These are phyloP conservation scores for Apogon talboti DNA, from an alignment of 2,797 vertebrate genomes.

Conservation along the genomic window DNA sequence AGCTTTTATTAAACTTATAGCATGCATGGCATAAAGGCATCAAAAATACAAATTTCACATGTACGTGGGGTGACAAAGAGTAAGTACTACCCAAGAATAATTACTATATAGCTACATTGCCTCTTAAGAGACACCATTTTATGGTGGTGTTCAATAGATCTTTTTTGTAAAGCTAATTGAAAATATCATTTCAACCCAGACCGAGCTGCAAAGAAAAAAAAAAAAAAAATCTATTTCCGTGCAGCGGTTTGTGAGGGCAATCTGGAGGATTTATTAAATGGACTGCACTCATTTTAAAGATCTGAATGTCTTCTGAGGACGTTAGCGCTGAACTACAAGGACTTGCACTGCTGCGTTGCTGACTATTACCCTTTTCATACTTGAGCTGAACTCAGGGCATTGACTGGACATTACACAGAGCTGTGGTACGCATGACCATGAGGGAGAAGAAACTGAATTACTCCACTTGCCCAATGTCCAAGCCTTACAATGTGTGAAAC, in stretches of 20 bases:
- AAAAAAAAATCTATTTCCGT: constrained; percentile 36
- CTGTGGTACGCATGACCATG: constrained; percentile 2
- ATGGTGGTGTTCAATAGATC: constrained; percentile 63
- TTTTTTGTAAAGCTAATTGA: constrained; percentile 64
- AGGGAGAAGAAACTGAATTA: not conserved
- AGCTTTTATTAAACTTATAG: constrained; percentile 30
- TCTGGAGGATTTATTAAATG: constrained; percentile 65
- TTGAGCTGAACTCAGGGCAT: constrained; percentile 1
- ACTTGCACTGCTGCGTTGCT: constrained; percentile 17
- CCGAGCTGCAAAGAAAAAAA: constrained; percentile 23
- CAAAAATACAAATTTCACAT: constrained; percentile 42
- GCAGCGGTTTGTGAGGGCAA: constrained; percentile 49
- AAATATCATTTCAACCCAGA: constrained; percentile 45
- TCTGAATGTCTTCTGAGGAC: constrained; percentile 41
- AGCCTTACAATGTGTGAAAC: not conserved
- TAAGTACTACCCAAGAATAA: constrained; percentile 60
- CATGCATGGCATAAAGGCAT: constrained; percentile 2
- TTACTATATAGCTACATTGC: constrained; percentile 51
- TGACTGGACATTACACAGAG: not conserved
- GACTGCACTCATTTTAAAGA: constrained; percentile 46
- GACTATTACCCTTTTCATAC: constrained; percentile 47
- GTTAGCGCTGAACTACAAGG: constrained; percentile 10
- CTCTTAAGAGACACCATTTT: constrained; percentile 58
- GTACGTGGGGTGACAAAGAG: constrained; percentile 52
- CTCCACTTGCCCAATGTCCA: no score